Base-by-base conservation (phyloP, 2,888 invertebrate species). In the Tetragonisca angustula region DNA sequence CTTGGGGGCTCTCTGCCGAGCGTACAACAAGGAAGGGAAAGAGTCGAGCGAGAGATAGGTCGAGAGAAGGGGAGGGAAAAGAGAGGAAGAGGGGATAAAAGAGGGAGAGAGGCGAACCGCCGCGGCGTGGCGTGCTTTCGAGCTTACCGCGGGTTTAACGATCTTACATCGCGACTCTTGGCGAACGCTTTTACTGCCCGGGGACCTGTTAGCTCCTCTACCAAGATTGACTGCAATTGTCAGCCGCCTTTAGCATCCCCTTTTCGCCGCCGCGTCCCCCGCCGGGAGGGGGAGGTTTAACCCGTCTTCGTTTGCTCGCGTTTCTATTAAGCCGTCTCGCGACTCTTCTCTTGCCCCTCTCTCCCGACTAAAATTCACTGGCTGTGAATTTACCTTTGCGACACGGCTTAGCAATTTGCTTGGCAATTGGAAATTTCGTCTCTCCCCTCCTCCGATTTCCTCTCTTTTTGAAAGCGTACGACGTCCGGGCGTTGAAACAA, bases 221-320 rank as follows among this genome's bases (percentile, higher is more conserved):
- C 59, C 54, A 73, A 83, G 78, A 74, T 74, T 43, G 77, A 78
- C 84, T 78, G 78, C 83, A 69, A 83, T 83, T 78, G 83, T 84
- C 84, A 77, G 78, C 49, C 56, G 54, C 64, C 83, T 74, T 71
- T 21, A 65, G 50, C 68, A 24, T 67, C 67, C 9, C 50, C 52
- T 27, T 32, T 32, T 50, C 54, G 56, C 24, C 32, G 27, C 9
- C 43, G 43, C 71, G 21, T 27, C 52, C 36, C 50, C 15, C 36
- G 3, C 36, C 9, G n/a, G 61, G 24, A 50, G 50, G 24, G 59
- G 50, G 24, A 54, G 80, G 59, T 79, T 79, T 79, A 81, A 79
- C 72, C 79, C 43, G 43, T 43, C 43, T 27, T 59, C 72, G 61
- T 72, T 79, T 71, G 67, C 68, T 62, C 61, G 67, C 72, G 68